These are phyloP conservation scores for Caenorhabditis parvicauda DNA, from an alignment of 2,888 invertebrate species.

Conservation along the genomic window DNA sequence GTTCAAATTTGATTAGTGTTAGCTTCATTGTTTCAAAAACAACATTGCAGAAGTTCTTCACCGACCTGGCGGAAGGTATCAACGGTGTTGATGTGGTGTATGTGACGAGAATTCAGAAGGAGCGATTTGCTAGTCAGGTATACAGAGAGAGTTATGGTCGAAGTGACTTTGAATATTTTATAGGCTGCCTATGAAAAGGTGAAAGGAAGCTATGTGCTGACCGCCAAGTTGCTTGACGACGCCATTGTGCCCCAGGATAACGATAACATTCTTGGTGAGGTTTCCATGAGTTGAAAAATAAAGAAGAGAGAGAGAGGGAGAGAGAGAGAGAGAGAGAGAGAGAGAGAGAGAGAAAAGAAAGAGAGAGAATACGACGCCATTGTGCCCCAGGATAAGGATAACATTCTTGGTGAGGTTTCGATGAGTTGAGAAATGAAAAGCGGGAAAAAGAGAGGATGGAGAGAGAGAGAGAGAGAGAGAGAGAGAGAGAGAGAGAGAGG, in stretches of 20 bases:
- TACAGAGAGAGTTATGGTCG: background rate
- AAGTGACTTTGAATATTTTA: background rate
- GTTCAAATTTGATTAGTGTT: background rate
- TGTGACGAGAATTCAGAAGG: slow-evolving; percentile 94
- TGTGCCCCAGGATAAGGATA: slow-evolving; percentile 12
- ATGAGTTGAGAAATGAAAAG: background rate
- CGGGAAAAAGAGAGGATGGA: no score
- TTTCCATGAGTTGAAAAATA: background rate
- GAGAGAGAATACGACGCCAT: no score
- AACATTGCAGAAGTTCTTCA: slow-evolving; percentile 50
- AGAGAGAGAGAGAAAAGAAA: no score
- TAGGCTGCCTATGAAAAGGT: slow-evolving; percentile 23
- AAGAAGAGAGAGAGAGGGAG: no score
- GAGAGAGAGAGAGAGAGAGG: no score
- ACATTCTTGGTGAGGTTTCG: slow-evolving; percentile 7
- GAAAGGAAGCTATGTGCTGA: slow-evolving; percentile 80
- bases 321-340: no score
- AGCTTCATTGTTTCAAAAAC: background rate
- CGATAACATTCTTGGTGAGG: slow-evolving; percentile 12
- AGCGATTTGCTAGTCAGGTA: slow-evolving; percentile 17
- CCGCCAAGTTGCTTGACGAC: slow-evolving; percentile 89
- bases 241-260: slow-evolving; percentile 18
- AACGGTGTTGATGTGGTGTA: slow-evolving; percentile 93
- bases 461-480: no score
- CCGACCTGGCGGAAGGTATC: slow-evolving; percentile 77